Evolutionary conservation across 2,888 invertebrate species (phyloP).

Genomic region (Machimus rusticus): DNA sequence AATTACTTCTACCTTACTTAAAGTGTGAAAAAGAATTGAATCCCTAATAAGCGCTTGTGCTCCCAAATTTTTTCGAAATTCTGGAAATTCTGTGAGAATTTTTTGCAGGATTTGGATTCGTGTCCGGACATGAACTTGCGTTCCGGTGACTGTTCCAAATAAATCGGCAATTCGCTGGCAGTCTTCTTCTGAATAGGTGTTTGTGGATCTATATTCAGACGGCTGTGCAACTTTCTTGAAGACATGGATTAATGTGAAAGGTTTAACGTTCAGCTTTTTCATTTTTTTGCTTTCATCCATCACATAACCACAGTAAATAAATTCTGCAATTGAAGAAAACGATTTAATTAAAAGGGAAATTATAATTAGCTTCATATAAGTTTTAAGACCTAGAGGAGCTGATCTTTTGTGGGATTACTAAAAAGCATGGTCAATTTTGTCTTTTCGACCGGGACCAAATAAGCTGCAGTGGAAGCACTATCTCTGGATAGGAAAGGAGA

Average conservation of each 20-base stretch:
- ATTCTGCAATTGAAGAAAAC: conserved; percentile 62
- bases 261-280: conserved; percentile 66
- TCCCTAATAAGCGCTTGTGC: conserved; percentile 77
- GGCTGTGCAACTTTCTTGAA: conserved; percentile 59
- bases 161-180: conserved; percentile 42
- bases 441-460: too few species aligned
- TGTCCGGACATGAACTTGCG: conserved; percentile 62
- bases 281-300: conserved; percentile 68
- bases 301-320: conserved; percentile 72
- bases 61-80: conserved; percentile 72
- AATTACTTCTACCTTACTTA: conserved; percentile 71
- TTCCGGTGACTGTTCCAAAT: conserved; percentile 59
- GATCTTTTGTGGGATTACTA: too few species aligned
- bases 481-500: too few species aligned
- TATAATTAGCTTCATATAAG: too few species aligned
- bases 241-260: conserved; percentile 67
- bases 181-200: conserved; percentile 49
- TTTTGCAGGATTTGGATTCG: conserved; percentile 67
- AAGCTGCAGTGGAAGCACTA: too few species aligned
- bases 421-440: too few species aligned
- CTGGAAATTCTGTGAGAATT: conserved; percentile 73
- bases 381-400: too few species aligned
- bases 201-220: conserved; percentile 51
- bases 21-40: conserved; percentile 72
- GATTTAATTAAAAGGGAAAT: too few species aligned